Evolutionary conservation across 2,888 invertebrate species (phyloP).

Genomic region (Plagiodera versicolora): DNA sequence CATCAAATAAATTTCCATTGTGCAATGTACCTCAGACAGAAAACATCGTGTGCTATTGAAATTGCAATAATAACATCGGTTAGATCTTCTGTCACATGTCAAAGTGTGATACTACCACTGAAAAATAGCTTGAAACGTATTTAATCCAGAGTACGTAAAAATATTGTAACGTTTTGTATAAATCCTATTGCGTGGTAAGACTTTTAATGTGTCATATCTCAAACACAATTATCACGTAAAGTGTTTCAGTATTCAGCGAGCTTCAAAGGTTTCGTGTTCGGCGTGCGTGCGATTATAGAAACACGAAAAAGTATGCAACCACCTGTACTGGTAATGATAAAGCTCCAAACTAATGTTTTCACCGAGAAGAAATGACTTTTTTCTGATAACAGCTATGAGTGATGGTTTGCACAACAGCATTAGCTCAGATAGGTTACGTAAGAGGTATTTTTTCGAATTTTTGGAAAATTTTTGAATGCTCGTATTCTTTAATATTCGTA

Average conservation of each 20-base stretch:
- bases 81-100: too few relatives aligned
- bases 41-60: too few relatives aligned
- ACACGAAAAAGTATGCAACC: constrained; percentile 20
- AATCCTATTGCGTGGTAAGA: constrained; percentile 19
- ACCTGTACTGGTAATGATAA: constrained; percentile 20
- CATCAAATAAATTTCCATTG: background rate
- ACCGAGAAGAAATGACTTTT: constrained; percentile 5
- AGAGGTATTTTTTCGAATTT: too few relatives aligned
- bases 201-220: constrained; percentile 22
- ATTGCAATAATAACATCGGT: too few relatives aligned
- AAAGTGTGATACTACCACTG: too few relatives aligned
- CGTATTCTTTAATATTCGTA: too few relatives aligned
- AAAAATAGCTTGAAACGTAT: too few relatives aligned
- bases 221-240: constrained; percentile 34
- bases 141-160: too few relatives aligned
- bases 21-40: background rate
- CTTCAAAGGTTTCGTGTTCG: constrained; percentile 35
- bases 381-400: background rate
- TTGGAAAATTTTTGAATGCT: too few relatives aligned
- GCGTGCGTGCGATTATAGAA: constrained; percentile 35
- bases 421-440: too few relatives aligned
- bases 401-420: background rate
- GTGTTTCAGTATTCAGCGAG: constrained; percentile 40
- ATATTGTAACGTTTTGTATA: background rate
- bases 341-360: constrained; percentile 6